Conservation (phyloP, 1,140 invertebrate genomes). For the Bombus consobrinus region DNA sequence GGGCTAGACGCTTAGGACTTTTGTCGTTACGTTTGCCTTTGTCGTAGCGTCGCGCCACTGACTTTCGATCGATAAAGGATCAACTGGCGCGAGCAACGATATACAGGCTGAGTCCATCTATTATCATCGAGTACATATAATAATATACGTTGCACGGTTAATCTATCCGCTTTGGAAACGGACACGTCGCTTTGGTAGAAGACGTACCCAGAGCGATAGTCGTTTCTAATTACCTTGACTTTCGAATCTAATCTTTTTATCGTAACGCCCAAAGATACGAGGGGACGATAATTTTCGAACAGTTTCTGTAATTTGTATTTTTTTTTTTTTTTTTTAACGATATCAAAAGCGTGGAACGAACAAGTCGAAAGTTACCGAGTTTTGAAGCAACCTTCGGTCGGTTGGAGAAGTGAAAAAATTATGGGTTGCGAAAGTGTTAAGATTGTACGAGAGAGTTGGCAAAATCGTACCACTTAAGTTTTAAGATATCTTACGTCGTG, state of each 20-base stretch:
- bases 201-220: no score
- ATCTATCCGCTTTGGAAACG: neutral
- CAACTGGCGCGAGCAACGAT: conserved; percentile 24
- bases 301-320: neutral
- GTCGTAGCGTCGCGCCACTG: conserved; percentile 20
- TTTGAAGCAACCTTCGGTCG: neutral
- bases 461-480: neutral
- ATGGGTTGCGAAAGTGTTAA: neutral
- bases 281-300: neutral
- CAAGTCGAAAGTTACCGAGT: neutral
- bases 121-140: no score
- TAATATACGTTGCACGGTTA: neutral
- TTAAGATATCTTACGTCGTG: neutral
- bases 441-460: neutral
- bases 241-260: no score
- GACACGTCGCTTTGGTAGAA: neutral
- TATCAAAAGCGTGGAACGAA: neutral
- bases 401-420: neutral
- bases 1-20: conserved; percentile 57
- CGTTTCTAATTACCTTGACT: no score
- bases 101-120: neutral
- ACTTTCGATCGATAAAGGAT: conserved; percentile 61
- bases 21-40: conserved; percentile 62
- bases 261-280: neutral
- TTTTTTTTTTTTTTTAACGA: neutral